A percentile compares a stretch with the other conserved stretches of the same genome.
Conservation (phyloP, 2,113 vertebrate species). For the Callopanchax toddi region DNA sequence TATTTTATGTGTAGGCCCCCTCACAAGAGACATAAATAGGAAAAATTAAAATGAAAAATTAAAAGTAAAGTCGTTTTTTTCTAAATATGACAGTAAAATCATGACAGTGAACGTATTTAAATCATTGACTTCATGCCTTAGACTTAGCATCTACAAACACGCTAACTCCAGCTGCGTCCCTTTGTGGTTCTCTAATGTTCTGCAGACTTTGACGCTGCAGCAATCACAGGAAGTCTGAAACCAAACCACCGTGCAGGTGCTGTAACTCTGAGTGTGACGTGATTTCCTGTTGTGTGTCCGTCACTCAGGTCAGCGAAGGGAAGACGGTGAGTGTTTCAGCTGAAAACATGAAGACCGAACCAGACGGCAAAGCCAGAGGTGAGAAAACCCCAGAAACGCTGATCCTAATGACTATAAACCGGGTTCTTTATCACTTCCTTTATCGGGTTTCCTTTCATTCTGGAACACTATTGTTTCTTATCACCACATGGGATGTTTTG, state of each 20-base stretch:
- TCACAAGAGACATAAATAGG: background rate
- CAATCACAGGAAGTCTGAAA: background rate
- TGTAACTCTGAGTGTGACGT: background rate
- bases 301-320: conserved; percentile 81
- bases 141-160: too few species aligned
- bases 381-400: conserved; percentile 46
- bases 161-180: background rate
- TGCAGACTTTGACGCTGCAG: background rate
- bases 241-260: background rate
- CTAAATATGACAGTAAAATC: background rate
- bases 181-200: too few species aligned
- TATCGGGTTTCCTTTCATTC: conserved; percentile 41
- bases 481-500: background rate
- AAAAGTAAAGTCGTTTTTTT: too few species aligned
- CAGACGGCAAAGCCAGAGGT: conserved; percentile 91
- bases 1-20: background rate
- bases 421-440: conserved; percentile 36
- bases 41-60: too few species aligned
- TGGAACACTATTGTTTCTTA: conserved; percentile 25
- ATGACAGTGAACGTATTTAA: background rate
- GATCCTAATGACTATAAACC: background rate
- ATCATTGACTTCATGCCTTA: too few species aligned
- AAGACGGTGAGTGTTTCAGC: conserved; percentile 82
- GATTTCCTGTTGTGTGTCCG: background rate
- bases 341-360: conserved; percentile 89